Base-by-base conservation (phyloP, 2,888 invertebrate genomes). In the Rhagonycha fulva region DNA sequence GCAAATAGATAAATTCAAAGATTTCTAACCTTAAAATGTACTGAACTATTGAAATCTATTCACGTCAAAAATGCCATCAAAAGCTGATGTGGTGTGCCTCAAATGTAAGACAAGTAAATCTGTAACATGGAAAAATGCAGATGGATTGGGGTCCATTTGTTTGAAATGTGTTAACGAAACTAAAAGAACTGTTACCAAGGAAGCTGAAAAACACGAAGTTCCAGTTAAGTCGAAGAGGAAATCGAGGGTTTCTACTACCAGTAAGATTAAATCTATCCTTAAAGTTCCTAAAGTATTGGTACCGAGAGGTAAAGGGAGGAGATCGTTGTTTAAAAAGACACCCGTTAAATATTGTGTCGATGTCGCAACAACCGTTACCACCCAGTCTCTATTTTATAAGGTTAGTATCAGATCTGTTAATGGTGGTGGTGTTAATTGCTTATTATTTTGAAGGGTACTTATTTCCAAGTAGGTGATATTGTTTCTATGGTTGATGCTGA, bases 401-500 rank as follows among this genome's bases (percentile, higher is more conserved):
- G 93, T 92, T 12, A 32, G 32, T 32, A 0, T 32, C 12, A 12
- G 12, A 32, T 12, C 5, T 12, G 4, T 12, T 32, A n/a, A 12
- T 68, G 14, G 26, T 14, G 30, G 71, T 26, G 61, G 69, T 61
- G 73, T 70, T 74, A 32, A 19, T 28, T 63, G 5, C 12, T 32
- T 32, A 12, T 32, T 32, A 32, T 32, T 32, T 32, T 32, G 12
- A 32, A 93, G 91, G 94, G 94, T 4, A 91, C 90, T 76, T 97
- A 96, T 87, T 93, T 94, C 88, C 96, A 97, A 91, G 90, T 95
- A n/a, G 98, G 98, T 0, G 98, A 98, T 85, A 94, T 98, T 81
- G 96, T 98, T 0, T 96, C 96, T 0, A 89, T 97, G 87, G 89
- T 92, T 74, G 96, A 96, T 84, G 88, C 91, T 47, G 93, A 93